Conservation (phyloP, 2,113 vertebrate genomes). For the Anarrhichthys ocellatus region DNA sequence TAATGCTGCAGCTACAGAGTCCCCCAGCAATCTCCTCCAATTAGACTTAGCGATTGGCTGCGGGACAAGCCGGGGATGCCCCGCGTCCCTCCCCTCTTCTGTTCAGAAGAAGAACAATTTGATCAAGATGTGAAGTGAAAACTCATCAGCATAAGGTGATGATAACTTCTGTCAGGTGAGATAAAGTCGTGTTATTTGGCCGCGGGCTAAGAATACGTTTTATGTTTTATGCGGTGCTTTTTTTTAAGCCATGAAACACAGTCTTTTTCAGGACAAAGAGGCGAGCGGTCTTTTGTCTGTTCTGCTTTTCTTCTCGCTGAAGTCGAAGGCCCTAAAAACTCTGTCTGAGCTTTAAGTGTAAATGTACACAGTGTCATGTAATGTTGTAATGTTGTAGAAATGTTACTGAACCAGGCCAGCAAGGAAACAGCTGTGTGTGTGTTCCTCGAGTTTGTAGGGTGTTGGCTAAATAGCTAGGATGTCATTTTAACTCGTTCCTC, state of each 20-base stretch:
- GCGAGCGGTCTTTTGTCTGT: background rate
- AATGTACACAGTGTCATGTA: constrained; percentile 13
- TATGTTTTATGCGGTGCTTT: constrained; percentile 3
- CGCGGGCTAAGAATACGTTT: background rate
- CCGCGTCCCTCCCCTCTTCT: background rate
- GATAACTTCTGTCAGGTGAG: background rate
- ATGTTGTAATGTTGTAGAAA: background rate
- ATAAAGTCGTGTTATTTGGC: background rate
- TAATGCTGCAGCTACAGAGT: constrained; percentile 27
- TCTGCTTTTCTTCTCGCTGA: background rate
- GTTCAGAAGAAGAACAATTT: background rate
- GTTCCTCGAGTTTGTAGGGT: constrained; percentile 3
- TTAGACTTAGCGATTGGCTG: background rate
- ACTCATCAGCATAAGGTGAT: background rate
- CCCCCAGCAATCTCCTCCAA: background rate
- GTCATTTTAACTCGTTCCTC: background rate
- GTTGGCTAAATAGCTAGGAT: constrained; percentile 19
- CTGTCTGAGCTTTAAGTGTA: background rate
- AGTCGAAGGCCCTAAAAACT: background rate
- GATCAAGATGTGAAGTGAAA: background rate
- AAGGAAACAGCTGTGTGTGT: constrained; percentile 35
- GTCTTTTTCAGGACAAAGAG: background rate
- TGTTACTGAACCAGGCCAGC: background rate
- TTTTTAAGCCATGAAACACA: background rate
- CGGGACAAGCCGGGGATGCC: background rate